phyloP scores from a whole-genome alignment of 1,140 invertebrate species.

The Cyrtorhinus lividipennis region DNA sequence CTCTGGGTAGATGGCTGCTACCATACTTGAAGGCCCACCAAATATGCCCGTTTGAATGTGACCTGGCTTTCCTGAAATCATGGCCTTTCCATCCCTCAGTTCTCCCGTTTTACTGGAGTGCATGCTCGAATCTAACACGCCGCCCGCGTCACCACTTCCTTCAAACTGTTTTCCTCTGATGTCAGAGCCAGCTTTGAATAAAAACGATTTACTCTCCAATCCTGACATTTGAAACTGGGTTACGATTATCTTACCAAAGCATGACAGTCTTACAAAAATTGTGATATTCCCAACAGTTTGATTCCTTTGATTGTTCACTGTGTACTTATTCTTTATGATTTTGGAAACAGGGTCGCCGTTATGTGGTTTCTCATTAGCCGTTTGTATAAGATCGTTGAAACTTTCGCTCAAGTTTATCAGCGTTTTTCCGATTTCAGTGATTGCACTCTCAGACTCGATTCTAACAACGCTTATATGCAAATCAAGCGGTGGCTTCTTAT shows the following conservation, averaged over 20 bases:
- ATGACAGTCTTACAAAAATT: constrained; percentile 42
- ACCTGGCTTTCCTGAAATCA: too few species aligned
- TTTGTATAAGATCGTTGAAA: constrained; percentile 28
- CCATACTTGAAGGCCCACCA: too few species aligned
- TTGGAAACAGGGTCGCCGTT: constrained; percentile 27
- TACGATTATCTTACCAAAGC: constrained; percentile 46
- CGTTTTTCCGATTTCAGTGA: constrained; percentile 30
- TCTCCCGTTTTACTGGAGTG: too few species aligned
- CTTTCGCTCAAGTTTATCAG: constrained; percentile 28
- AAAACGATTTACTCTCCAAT: constrained; percentile 29
- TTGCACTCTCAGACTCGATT: background rate
- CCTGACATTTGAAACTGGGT: constrained; percentile 42
- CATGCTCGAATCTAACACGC: background rate
- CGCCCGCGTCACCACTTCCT: background rate
- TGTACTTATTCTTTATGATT: constrained; percentile 41
- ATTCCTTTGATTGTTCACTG: constrained; percentile 32
- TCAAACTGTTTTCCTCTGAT: constrained; percentile 16
- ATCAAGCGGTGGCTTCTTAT: constrained; percentile 26
- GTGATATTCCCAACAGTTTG: constrained; percentile 35
- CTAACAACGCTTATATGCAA: constrained; percentile 29
- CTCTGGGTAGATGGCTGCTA: too few species aligned
- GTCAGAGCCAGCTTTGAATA: constrained; percentile 29
- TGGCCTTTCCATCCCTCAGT: too few species aligned
- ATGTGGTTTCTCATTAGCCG: constrained; percentile 22
- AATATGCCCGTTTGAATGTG: too few species aligned